These are phyloP conservation scores for Gasteruption jaculator DNA, from an alignment of 2,888 invertebrate species.

Conservation along the genomic window DNA sequence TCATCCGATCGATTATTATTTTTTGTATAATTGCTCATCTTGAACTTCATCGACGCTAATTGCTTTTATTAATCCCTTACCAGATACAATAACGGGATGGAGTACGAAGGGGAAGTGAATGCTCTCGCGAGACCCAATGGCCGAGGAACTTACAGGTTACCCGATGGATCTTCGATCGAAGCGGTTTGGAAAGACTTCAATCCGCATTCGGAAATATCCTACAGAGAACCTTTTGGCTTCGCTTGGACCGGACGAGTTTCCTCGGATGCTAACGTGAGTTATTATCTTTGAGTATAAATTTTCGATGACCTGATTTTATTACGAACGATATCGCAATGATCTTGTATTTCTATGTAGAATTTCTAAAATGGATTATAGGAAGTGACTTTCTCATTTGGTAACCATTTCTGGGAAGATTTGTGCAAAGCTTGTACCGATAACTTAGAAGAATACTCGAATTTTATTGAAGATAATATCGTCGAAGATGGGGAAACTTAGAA, in stretches of 20 bases:
- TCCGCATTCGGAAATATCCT: conserved; percentile 50
- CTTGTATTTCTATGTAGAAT: neutral
- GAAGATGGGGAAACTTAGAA: too few relatives aligned
- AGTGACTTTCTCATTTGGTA: conserved; percentile 25
- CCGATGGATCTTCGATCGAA: conserved; percentile 53
- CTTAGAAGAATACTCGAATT: neutral
- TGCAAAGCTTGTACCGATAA: neutral
- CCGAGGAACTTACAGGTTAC: conserved; percentile 54
- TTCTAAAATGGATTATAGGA: too few relatives aligned
- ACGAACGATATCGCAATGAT: neutral
- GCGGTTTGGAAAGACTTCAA: conserved; percentile 56
- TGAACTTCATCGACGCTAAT: too few relatives aligned
- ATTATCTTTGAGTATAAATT: conserved; percentile 1
- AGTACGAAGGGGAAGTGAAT: conserved; percentile 54
- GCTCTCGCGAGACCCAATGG: conserved; percentile 54
- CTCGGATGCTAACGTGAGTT: conserved; percentile 35
- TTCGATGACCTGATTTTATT: conserved; percentile 2
- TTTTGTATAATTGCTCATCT: too few relatives aligned
- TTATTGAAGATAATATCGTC: too few relatives aligned
- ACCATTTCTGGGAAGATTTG: conserved; percentile 32
- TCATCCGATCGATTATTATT: too few relatives aligned
- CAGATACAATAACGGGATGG: conserved; percentile 52
- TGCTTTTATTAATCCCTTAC: neutral
- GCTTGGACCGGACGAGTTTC: conserved; percentile 54
- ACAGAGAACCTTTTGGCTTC: conserved; percentile 56